Conservation (phyloP, 2,797 vertebrate genomes). For the Rousettus madagascariensis region DNA sequence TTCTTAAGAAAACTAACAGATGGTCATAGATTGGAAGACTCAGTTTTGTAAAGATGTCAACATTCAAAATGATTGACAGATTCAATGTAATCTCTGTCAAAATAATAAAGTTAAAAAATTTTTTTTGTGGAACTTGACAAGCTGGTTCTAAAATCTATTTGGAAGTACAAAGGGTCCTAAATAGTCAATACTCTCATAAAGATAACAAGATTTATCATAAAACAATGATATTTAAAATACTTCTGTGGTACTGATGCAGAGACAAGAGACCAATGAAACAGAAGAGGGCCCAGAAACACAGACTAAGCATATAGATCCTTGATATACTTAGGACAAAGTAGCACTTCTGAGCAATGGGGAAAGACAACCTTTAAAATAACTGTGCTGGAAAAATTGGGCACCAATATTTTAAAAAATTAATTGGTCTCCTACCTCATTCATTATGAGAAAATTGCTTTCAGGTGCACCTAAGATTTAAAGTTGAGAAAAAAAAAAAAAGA, state of each 20-base stretch:
- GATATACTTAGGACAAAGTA: background rate
- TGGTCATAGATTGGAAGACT: background rate
- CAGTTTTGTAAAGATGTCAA: background rate
- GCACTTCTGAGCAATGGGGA: background rate
- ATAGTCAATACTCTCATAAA: background rate
- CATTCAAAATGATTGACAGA: background rate
- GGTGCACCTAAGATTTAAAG: constrained; percentile 1
- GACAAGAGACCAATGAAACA: background rate
- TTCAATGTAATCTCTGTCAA: background rate
- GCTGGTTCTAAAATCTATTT: background rate
- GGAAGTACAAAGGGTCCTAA: background rate
- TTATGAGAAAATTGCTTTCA: background rate
- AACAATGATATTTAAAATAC: background rate
- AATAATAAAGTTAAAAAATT: background rate
- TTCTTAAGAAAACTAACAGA: background rate
- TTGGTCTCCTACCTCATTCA: background rate
- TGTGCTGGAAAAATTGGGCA: background rate
- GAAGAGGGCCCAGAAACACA: background rate
- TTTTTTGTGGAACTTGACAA: background rate
- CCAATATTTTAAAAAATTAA: background rate
- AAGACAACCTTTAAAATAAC: constrained; percentile 1
- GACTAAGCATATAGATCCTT: background rate
- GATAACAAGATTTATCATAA: background rate
- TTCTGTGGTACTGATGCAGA: background rate
- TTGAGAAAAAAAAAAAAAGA: background rate